phyloP scores from a whole-genome alignment of 2,888 invertebrate species.

The Tribolium freemani region DNA sequence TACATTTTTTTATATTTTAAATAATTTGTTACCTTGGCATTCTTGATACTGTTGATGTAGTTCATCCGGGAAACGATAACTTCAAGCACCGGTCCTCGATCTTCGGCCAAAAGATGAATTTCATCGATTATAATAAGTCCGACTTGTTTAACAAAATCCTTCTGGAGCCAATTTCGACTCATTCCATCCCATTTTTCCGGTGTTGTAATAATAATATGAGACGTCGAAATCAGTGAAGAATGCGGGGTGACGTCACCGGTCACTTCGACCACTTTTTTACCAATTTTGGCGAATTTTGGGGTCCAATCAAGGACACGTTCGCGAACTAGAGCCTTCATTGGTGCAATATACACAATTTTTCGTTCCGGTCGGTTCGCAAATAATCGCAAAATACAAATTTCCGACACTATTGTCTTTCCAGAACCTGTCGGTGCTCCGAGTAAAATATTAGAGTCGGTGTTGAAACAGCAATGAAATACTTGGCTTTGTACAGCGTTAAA shows the following conservation, averaged over 20 bases:
- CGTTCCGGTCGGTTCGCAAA: constrained; percentile 76
- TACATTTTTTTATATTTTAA: no score
- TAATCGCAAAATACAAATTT: constrained; percentile 95
- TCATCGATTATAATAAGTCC: constrained; percentile 97
- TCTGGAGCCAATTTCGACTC: constrained; percentile 97
- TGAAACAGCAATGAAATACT: constrained; percentile 96
- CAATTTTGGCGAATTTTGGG: constrained; percentile 78
- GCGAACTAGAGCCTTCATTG: constrained; percentile 96
- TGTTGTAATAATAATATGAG: constrained; percentile 97
- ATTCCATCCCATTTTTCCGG: constrained; percentile 99
- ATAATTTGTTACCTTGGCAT: constrained; percentile 74
- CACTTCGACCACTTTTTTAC: constrained; percentile 92
- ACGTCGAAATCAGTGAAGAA: constrained; percentile 83
- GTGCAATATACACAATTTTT: constrained; percentile 96
- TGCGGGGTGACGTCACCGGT: constrained; percentile 95
- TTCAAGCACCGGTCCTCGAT: constrained; percentile 91
- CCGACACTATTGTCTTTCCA: constrained; percentile 98
- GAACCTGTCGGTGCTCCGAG: constrained; percentile 96
- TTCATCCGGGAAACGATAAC: constrained; percentile 98
- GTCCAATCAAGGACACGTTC: constrained; percentile 98
- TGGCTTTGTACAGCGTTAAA: constrained; percentile 99
- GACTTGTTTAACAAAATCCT: constrained; percentile 93
- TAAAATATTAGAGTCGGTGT: constrained; percentile 93
- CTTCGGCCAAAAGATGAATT: constrained; percentile 95
- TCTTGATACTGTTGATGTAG: constrained; percentile 93